Evolutionary conservation across 1,140 invertebrate genomes (phyloP), one percentile per base, ranked within the genome.

Genomic region (Centruroides vittatus): DNA sequence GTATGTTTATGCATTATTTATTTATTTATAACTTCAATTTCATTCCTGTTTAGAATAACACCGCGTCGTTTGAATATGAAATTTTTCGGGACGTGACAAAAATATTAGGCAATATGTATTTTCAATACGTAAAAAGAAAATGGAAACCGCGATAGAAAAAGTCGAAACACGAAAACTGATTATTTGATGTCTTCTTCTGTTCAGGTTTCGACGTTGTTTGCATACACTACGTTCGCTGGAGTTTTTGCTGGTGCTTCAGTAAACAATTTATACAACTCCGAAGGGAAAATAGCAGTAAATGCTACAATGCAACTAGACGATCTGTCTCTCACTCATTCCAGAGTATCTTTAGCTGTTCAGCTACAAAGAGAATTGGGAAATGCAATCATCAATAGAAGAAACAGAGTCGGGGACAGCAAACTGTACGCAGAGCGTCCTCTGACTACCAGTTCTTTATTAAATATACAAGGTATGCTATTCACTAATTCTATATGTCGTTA

Each of bases 371-470:
- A 92, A 70, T 72, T 93, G 47, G 70, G 89, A n/a, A 75, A 86
- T 11, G 59, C 63, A 6, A 61, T 64, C 51, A 61, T 35, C 51
- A 61, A 55, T 23, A 75, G 86, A 12, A 84, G 85, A 65, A 91
- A 92, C 70, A 90, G 91, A 69, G 83, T 93, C 46, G 90, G 89
- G 1, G 83, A 86, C 50, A 89, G 87, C 34, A 86, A 84, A 1
- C 74, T 93, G 0, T 90, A 82, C 76, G 88, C 93, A 0, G 87
- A 89, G 61, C 83, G 82, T 13, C 84, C 84, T 0, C 79, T 84
- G 1, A 88, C 86, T 35, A 82, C 85, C 1, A 80, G 5, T 6
- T 41, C 41, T 8, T 41, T 41, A 41, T 41, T 41, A 8, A 41
- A 8, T 8, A 41, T 41, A 41, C 41, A 41, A 41, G 41, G 41